phyloP scores from a whole-genome alignment of 2,797 vertebrate species.

The Hypotaenidia philippensis region DNA sequence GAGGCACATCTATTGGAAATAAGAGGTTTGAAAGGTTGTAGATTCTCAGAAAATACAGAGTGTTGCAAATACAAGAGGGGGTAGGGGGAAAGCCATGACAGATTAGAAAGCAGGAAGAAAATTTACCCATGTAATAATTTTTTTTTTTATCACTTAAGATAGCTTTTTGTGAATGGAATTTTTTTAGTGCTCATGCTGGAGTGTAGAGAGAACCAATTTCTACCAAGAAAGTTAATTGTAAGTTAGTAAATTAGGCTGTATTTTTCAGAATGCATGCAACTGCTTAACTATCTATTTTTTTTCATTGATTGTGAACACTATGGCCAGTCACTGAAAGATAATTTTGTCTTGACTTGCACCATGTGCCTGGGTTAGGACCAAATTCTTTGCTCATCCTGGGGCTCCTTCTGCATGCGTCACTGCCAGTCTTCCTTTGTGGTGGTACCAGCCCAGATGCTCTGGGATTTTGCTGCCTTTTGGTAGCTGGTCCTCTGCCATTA shows the following conservation, averaged over 20 bases:
- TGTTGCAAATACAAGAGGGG: not conserved
- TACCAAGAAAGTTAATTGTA: not conserved
- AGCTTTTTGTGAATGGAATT: not conserved
- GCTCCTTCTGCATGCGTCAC: not conserved
- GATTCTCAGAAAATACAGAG: not conserved
- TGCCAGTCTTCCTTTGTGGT: not conserved
- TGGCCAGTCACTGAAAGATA: fast-evolving
- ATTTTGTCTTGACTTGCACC: not conserved
- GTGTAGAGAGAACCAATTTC: not conserved
- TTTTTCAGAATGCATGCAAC: not conserved
- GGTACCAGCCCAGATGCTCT: not conserved
- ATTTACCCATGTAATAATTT: not conserved
- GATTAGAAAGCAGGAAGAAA: not conserved
- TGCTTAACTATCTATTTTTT: not conserved
- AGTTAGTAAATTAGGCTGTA: not conserved
- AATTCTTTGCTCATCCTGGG: not conserved
- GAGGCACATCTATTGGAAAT: not conserved
- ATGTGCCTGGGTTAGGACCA: not conserved
- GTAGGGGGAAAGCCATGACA: not conserved
- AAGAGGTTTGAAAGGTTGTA: not conserved
- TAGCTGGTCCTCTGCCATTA: not conserved
- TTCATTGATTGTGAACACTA: not conserved
- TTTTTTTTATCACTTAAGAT: not conserved
- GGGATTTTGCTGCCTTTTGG: not conserved
- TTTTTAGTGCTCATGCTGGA: not conserved